Conservation (phyloP, 2,888 invertebrate genomes). For the Phania funesta region DNA sequence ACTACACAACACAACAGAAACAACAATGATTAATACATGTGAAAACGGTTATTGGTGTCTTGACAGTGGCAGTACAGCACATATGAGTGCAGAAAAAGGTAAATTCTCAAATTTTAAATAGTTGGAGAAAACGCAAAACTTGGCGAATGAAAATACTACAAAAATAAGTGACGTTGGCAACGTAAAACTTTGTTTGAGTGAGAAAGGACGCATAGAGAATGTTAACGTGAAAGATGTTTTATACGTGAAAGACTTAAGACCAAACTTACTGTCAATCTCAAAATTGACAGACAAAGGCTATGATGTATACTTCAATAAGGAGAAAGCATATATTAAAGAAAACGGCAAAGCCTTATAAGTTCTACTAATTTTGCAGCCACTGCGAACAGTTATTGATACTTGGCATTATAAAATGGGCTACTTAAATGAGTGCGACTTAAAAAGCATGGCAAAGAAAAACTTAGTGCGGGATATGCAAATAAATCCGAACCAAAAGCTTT, state of each 20-base stretch:
- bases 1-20: not conserved
- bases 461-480: not conserved
- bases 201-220: not conserved
- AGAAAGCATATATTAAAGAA: no score
- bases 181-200: constrained; percentile 2
- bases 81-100: constrained; percentile 8
- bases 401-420: no score
- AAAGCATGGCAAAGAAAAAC: no score
- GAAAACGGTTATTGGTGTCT: not conserved
- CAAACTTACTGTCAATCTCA: no score
- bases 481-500: not conserved
- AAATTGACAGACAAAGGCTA: constrained; percentile 14
- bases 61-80: constrained; percentile 3
- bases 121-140: constrained; percentile 10
- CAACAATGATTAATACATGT: not conserved
- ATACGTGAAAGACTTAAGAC: not conserved
- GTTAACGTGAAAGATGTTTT: no score
- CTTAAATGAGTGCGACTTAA: no score
- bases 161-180: constrained; percentile 7
- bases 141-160: constrained; percentile 11
- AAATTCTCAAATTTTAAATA: not conserved
- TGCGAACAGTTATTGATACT: no score
- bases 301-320: not conserved
- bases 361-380: no score
- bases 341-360: no score